Base-by-base conservation (phyloP, 1,140 invertebrate genomes). In the Tribolium castaneum region DNA sequence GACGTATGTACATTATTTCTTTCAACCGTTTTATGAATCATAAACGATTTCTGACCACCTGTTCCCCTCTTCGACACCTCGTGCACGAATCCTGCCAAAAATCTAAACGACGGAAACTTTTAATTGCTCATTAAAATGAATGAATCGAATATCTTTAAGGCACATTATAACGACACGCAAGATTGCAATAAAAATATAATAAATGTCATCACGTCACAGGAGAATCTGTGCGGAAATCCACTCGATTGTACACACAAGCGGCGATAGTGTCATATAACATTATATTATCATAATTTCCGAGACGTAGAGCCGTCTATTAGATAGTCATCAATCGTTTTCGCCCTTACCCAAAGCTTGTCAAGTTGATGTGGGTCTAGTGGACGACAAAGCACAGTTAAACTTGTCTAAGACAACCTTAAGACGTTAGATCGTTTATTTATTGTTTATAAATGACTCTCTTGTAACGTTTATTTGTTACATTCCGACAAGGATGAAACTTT, bases 11-110 rank as follows among this genome's bases (percentile, higher is more conserved):
- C 59, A 12, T 66, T 66, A 13, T 30, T 66, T 66, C 59, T n/a
- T 34, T 66, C 59, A 66, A 34, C 9, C 13, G 5, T 66, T 66
- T 66, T 35, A 66, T 66, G 13, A 66, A 66, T 66, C 59, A 66
- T 66, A 34, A 66, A 30, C n/a, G 59, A 35, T 66, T 66, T 25
- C 45, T 66, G 30, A 30, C 9, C 59, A 66, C n/a, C 59, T 66
- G 59, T 12, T 66, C 34, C 13, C 34, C 13, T 22, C 19, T 14
- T 22, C 16, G 13, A 66, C 39, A 45, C 5, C 39, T n/a, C 7
- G 7, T 45, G 39, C 39, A 45, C 39, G 39, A 45, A 45, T 9
- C 39, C 7, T 45, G n/a, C 39, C 39, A 45, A 45, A 45, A 10
- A 45, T 45, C 39, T 45, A 45, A 9, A 45, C 6, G 3, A 45